phyloP scores from a whole-genome alignment of 2,797 vertebrate genomes.

The Sparidentex hasta region DNA sequence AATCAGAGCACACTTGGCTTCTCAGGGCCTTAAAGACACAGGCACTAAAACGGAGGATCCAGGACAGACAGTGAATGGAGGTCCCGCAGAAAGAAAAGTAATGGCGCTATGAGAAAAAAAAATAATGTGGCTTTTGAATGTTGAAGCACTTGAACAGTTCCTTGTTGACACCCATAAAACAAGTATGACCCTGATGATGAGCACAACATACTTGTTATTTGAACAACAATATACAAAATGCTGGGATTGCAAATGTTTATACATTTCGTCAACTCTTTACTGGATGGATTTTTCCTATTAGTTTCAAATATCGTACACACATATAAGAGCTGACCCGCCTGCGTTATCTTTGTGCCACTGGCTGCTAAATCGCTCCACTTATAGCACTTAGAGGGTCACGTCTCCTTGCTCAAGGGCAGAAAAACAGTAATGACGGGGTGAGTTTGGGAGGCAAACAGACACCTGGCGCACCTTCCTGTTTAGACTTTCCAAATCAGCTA shows the following conservation, averaged over 20 bases:
- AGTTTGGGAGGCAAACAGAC: slow-evolving; percentile 31
- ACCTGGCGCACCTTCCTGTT: slow-evolving; percentile 44
- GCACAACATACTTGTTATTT: too few species aligned
- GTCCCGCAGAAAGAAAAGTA: too few species aligned
- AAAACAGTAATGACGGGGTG: slow-evolving; percentile 19
- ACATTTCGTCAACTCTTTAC: background rate
- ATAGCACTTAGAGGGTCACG: slow-evolving; percentile 32
- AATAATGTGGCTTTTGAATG: too few species aligned
- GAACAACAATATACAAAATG: background rate
- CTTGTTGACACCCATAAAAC: too few species aligned
- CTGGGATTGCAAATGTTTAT: background rate
- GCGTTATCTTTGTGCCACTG: slow-evolving; percentile 6
- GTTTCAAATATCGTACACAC: background rate
- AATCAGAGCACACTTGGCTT: too few species aligned
- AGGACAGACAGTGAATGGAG: too few species aligned
- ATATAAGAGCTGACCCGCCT: background rate
- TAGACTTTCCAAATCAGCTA: slow-evolving; percentile 52
- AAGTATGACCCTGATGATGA: too few species aligned
- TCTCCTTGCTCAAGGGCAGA: slow-evolving; percentile 36
- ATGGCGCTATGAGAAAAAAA: too few species aligned
- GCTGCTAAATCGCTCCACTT: slow-evolving; percentile 18
- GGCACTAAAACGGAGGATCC: too few species aligned
- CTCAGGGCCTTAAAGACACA: too few species aligned
- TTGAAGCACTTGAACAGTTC: too few species aligned
- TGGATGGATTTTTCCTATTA: background rate